phyloP scores from a whole-genome alignment of 2,113 vertebrate species.

The Strigops habroptila region DNA sequence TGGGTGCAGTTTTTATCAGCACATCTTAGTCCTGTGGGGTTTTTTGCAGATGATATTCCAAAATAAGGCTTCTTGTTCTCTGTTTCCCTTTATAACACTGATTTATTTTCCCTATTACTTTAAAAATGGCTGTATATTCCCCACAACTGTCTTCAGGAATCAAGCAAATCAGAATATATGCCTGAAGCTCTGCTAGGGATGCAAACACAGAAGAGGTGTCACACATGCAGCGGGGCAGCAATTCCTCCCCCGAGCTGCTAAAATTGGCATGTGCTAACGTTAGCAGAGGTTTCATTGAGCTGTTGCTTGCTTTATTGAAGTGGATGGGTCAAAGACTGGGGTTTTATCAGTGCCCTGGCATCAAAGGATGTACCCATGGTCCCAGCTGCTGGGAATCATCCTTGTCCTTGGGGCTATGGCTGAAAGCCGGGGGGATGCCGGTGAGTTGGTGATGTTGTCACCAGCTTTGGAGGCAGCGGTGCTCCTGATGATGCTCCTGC shows the following conservation, averaged over 20 bases:
- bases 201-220: background rate
- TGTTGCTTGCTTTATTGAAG: background rate
- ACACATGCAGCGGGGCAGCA: background rate
- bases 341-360: background rate
- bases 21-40: background rate
- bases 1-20: background rate
- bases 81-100: background rate
- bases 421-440: background rate
- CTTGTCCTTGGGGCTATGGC: background rate
- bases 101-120: background rate
- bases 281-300: background rate
- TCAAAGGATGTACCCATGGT: background rate
- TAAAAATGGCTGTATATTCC: background rate
- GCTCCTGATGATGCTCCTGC: fast-evolving
- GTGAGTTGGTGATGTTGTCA: background rate
- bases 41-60: background rate
- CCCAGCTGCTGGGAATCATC: background rate
- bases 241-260: background rate
- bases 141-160: background rate
- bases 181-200: background rate
- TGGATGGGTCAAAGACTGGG: background rate
- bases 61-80: background rate
- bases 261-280: slow-evolving; percentile 2
- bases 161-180: background rate
- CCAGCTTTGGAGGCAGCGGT: background rate